These are phyloP conservation scores for Hybos culiciformis DNA, from an alignment of 2,888 invertebrate genomes.

Conservation along the genomic window DNA sequence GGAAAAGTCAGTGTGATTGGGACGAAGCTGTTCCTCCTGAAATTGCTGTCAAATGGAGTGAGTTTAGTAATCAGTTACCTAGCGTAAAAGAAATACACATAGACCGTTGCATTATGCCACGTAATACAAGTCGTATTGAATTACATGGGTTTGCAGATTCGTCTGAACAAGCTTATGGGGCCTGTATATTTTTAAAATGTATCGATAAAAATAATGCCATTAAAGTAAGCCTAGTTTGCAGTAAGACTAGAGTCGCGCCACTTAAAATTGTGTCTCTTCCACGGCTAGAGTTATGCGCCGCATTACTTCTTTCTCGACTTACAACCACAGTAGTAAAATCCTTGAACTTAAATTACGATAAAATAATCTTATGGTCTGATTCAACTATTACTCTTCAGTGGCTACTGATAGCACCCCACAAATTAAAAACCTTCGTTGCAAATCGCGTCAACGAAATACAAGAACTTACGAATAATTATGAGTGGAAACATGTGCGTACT, in stretches of 20 bases:
- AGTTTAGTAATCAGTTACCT: too few relatives aligned
- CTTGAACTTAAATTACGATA: too few relatives aligned
- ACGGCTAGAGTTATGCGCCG: not conserved
- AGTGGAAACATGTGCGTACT: conserved; percentile 20
- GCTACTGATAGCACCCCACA: conserved; percentile 8
- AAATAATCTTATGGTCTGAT: not conserved
- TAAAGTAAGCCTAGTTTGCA: not conserved
- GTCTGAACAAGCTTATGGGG: not conserved
- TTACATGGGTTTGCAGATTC: conserved; percentile 1
- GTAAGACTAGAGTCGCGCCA: not conserved
- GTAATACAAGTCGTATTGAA: too few relatives aligned
- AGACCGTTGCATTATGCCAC: too few relatives aligned
- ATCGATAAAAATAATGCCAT: not conserved
- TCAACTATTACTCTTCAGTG: conserved; percentile 11
- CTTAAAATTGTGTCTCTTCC: not conserved
- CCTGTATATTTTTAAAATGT: not conserved
- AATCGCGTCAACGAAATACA: not conserved
- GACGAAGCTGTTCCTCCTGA: conserved; percentile 10
- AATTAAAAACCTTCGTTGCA: conserved; percentile 12
- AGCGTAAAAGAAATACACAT: too few relatives aligned
- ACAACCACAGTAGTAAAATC: not conserved
- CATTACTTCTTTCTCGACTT: not conserved
- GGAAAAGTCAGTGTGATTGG: conserved; percentile 9
- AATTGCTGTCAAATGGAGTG: conserved; percentile 6
- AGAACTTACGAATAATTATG: not conserved